phyloP scores from a whole-genome alignment of 2,888 invertebrate genomes.

The Marasmarcha lunaedactyla region DNA sequence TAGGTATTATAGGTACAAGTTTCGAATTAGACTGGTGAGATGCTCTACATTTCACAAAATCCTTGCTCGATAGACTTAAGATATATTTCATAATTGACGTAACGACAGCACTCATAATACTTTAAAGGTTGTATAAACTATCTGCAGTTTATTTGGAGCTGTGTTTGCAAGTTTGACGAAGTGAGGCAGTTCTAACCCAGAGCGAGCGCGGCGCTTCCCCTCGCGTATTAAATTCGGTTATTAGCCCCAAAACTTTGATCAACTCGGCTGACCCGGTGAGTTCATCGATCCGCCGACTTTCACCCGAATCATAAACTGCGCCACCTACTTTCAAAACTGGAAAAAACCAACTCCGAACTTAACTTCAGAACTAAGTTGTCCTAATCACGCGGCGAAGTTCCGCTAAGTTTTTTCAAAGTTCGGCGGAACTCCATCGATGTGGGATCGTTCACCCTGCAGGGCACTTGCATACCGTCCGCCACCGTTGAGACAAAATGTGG shows the following conservation, averaged over 20 bases:
- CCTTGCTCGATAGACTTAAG: too few species aligned
- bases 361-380: constrained; percentile 68
- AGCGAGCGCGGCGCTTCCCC: constrained; percentile 25
- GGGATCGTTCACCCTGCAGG: constrained; percentile 65
- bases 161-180: neutral
- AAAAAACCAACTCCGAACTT: constrained; percentile 58
- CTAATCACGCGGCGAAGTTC: constrained; percentile 68
- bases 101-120: too few species aligned
- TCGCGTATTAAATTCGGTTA: constrained; percentile 61
- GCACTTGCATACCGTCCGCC: constrained; percentile 61
- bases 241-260: constrained; percentile 64
- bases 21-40: too few species aligned
- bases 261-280: constrained; percentile 44
- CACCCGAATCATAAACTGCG: constrained; percentile 69
- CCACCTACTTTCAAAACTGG: constrained; percentile 69
- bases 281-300: constrained; percentile 66
- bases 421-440: constrained; percentile 65
- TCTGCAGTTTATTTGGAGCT: neutral
- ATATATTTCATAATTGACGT: too few species aligned
- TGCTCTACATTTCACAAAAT: too few species aligned
- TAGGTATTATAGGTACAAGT: too few species aligned
- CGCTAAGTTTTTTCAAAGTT: constrained; percentile 65
- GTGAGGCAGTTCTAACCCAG: neutral
- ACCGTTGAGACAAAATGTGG: constrained; percentile 64
- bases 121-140: too few species aligned